Evolutionary conservation across 92 coral and sea anemone genomes (phyloP).

Genomic region (Parazoanthus darwini): DNA sequence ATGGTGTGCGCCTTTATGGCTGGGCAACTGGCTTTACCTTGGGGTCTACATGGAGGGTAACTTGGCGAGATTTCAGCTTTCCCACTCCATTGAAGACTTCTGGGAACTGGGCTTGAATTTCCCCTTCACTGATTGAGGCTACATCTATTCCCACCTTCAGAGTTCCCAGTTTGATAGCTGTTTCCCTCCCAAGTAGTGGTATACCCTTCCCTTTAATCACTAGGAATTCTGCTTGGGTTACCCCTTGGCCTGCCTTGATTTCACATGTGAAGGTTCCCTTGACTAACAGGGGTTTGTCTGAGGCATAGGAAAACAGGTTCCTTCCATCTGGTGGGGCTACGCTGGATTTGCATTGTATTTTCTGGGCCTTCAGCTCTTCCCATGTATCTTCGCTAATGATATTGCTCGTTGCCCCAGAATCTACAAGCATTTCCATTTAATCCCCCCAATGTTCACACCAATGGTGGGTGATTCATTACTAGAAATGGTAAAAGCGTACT

Average conservation of each 20-base stretch:
- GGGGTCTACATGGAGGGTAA: slow-evolving; percentile 39
- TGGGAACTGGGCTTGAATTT: slow-evolving; percentile 11
- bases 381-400: slow-evolving; percentile 50
- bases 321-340: slow-evolving; percentile 42
- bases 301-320: slow-evolving; percentile 46
- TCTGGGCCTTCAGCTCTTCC: slow-evolving; percentile 43
- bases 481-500: slow-evolving; percentile 52
- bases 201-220: slow-evolving; percentile 58
- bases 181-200: slow-evolving; percentile 51
- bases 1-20: slow-evolving; percentile 38
- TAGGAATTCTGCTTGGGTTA: slow-evolving; percentile 37
- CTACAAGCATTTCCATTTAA: slow-evolving; percentile 41
- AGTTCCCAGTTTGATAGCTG: slow-evolving; percentile 40
- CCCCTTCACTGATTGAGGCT: slow-evolving; percentile 28
- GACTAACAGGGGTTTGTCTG: slow-evolving; percentile 39
- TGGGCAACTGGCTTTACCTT: slow-evolving; percentile 47
- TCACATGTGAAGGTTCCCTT: slow-evolving; percentile 45
- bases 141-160: slow-evolving; percentile 35
- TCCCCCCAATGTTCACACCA: slow-evolving; percentile 48
- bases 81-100: slow-evolving; percentile 44
- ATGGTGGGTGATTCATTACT: slow-evolving; percentile 28
- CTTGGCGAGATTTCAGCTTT: slow-evolving; percentile 44
- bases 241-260: slow-evolving; percentile 17
- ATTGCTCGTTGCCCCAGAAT: slow-evolving; percentile 60
- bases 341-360: slow-evolving; percentile 49